Evolutionary conservation across 2,797 vertebrate genomes (phyloP).

Genomic region (Catostomus latipinnis): DNA sequence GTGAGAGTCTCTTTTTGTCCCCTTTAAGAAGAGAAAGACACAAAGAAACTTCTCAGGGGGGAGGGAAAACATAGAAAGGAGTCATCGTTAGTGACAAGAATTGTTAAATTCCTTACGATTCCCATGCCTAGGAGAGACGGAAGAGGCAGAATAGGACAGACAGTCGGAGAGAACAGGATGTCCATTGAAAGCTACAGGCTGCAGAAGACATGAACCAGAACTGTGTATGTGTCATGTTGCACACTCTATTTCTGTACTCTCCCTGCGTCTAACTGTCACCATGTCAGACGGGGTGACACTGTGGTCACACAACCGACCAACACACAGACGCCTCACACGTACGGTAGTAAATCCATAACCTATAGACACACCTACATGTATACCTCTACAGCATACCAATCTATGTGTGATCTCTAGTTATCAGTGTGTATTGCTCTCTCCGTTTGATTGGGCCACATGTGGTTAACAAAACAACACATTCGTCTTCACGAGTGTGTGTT

Average conservation of each 20-base stretch:
- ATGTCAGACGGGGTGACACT: slow-evolving; percentile 56
- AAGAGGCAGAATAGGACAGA: neutral
- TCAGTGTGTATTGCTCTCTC: slow-evolving; percentile 6
- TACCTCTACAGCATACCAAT: slow-evolving; percentile 2
- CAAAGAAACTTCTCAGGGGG: neutral
- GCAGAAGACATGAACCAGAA: slow-evolving; percentile 68
- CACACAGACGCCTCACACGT: slow-evolving; percentile 47
- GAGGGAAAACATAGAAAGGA: too few species aligned
- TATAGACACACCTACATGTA: neutral
- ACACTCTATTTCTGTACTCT: slow-evolving; percentile 51
- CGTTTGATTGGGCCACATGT: neutral
- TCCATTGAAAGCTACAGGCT: slow-evolving; percentile 46
- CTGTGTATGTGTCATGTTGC: slow-evolving; percentile 59
- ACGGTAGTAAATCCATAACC: slow-evolving; percentile 65
- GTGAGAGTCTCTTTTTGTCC: slow-evolving; percentile 34
- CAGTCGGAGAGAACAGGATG: slow-evolving; percentile 29
- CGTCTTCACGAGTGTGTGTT: slow-evolving; percentile 20
- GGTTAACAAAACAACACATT: neutral
- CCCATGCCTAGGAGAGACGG: slow-evolving; percentile 30
- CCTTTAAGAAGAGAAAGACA: neutral
- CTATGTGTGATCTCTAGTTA: neutral
- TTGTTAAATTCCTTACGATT: too few species aligned
- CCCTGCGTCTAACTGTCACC: slow-evolving; percentile 57
- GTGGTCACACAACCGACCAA: slow-evolving; percentile 43
- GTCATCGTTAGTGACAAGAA: too few species aligned